Evolutionary conservation across 2,797 vertebrate species (phyloP), one percentile per base, ranked within the genome.

Genomic region (Darevskia mixta): DNA sequence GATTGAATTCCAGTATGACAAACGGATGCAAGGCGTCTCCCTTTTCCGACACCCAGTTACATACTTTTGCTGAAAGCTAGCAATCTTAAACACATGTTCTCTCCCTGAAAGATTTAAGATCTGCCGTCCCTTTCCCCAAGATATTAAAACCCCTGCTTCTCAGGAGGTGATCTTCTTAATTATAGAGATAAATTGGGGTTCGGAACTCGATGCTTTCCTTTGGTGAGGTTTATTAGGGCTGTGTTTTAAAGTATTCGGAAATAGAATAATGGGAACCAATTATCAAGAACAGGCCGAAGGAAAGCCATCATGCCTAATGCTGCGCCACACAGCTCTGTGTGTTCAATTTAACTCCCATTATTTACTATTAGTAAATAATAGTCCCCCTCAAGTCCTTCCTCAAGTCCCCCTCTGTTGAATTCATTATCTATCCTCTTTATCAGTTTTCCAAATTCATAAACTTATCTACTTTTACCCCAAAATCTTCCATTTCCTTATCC

Each of bases 141-240:
- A 94, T 92, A 93, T 89, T 90, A 91, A 92, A 89, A 78, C 55
- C 1, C 0, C 10, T 88, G n/a, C 49, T 86, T 76, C 89, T 92
- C 4, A 82, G 5, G 85, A 80, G 3, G 61, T 55, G 55, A 77
- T 55, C 23, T 45, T 49, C 75, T 86, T 79, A 72, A 86, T 71
- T 72, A 80, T 67, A 84, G 1, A 87, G 80, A 5, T 85, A 5
- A 82, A 92, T 75, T 83, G 43, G 58, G 43, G 29, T 5, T 78
- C 0, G 1, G 73, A 92, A 87, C 73, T 82, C 41, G 45, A 88
- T 92, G 89, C 27, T 32, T 80, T 66, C 27, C 87, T 90, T 85
- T 72, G 72, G 66, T 45, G n/a, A 88, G 72, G 87, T 58, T 2
- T 83, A 86, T 3, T 89, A 72, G 82, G 25, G 55, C 75, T 87